A percentile compares a stretch with the other conserved stretches of the same genome.
These are phyloP conservation scores for Enhydra lutris DNA, from an alignment of 2,113 vertebrate species.

Conservation along the genomic window DNA sequence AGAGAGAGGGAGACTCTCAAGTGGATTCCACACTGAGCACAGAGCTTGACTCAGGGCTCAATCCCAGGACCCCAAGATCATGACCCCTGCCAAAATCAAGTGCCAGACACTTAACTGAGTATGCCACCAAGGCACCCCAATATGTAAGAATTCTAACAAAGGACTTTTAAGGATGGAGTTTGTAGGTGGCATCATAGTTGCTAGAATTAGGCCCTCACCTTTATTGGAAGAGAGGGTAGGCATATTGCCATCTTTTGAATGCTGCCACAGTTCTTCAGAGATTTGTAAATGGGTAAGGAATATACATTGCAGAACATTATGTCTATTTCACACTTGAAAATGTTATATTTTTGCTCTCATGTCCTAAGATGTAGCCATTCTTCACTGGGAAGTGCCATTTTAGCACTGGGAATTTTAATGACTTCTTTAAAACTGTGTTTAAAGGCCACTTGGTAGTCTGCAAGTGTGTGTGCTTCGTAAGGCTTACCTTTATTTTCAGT, in stretches of 20 bases:
- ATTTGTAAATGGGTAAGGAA: neutral
- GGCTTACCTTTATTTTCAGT: conserved; percentile 13
- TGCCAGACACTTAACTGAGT: neutral
- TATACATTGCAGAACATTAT: neutral
- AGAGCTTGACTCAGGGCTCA: neutral
- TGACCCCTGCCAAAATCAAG: neutral
- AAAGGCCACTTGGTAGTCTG: neutral
- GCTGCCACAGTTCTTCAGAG: neutral
- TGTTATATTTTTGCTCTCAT: neutral
- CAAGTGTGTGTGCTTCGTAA: neutral
- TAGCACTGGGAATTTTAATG: neutral
- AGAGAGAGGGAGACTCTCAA: neutral
- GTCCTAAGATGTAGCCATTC: neutral
- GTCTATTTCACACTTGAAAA: neutral
- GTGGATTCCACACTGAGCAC: neutral
- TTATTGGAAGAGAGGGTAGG: neutral
- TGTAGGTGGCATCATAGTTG: neutral
- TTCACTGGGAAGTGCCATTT: neutral
- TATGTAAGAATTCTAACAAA: neutral
- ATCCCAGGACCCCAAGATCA: neutral
- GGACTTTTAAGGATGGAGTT: neutral
- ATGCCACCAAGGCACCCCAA: neutral
- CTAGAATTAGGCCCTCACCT: conserved; percentile 7
- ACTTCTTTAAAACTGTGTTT: neutral
- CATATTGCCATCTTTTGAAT: neutral